Evolutionary conservation across 1,140 invertebrate genomes (phyloP).

Genomic region (Conus betulinus): DNA sequence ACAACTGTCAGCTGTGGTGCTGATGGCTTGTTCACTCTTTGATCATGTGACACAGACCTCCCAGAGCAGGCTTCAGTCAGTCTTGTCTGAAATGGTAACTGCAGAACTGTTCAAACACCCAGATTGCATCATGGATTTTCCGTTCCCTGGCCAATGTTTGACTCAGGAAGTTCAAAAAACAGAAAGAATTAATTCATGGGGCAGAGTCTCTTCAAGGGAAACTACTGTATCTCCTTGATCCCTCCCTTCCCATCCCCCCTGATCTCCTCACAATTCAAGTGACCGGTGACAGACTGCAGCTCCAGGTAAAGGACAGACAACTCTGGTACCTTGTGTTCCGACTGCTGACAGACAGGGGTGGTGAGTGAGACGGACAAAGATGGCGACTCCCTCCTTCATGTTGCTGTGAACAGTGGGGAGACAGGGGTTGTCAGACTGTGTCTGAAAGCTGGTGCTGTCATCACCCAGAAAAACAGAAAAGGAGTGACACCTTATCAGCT

Average conservation of each 20-base stretch:
- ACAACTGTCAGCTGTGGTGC: background rate
- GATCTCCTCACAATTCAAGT: background rate
- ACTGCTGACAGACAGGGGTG: constrained; percentile 20
- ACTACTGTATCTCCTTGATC: background rate
- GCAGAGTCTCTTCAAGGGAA: background rate
- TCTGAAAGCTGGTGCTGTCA: constrained; percentile 6
- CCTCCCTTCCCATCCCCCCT: background rate
- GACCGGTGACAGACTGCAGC: background rate
- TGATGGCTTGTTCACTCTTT: background rate
- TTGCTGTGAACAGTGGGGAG: background rate
- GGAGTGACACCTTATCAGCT: background rate
- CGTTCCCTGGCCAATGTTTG: background rate
- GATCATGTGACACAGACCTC: background rate
- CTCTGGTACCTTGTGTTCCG: constrained; percentile 8
- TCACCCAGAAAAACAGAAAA: background rate
- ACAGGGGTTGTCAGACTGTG: background rate
- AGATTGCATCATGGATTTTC: background rate
- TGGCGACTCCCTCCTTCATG: background rate
- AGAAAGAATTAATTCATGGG: background rate
- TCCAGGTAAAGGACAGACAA: background rate
- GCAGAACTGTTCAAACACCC: background rate
- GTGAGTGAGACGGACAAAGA: background rate
- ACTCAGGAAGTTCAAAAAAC: background rate
- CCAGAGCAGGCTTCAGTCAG: background rate
- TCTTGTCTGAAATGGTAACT: background rate